Evolutionary conservation across 2,113 vertebrate genomes (phyloP).

Genomic region (Phoenicopterus ruber): DNA sequence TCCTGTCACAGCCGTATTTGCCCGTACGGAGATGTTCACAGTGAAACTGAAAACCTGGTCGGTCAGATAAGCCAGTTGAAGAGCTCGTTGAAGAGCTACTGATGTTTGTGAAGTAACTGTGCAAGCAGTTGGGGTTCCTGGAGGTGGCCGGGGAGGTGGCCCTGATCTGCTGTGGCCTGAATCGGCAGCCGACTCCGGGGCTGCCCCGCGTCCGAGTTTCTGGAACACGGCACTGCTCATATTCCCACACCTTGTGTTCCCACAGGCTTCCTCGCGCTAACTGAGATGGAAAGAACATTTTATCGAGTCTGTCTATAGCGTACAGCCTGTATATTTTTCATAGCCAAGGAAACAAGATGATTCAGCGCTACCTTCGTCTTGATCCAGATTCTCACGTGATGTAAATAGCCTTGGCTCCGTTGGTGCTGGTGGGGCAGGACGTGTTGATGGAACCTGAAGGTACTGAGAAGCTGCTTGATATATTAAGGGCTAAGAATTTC

Average conservation of each 20-base stretch:
- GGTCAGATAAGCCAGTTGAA: not conserved
- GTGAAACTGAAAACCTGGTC: not conserved
- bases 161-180: not conserved
- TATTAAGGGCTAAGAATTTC: not conserved
- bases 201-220: not conserved
- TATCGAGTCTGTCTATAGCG: not conserved
- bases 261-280: not conserved
- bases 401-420: not conserved
- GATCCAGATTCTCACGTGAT: not conserved
- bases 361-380: not conserved
- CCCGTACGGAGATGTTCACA: not conserved
- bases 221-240: not conserved
- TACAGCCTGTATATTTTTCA: not conserved
- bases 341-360: not conserved
- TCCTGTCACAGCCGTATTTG: not conserved
- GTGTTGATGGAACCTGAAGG: not conserved
- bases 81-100: not conserved
- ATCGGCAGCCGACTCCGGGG: rapidly evolving
- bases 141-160: not conserved
- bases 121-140: not conserved
- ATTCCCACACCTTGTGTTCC: rapidly evolving
- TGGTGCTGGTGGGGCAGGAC: rapidly evolving
- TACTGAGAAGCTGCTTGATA: not conserved
- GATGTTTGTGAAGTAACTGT: not conserved
- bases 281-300: not conserved